These are phyloP conservation scores for Notiomystis cincta DNA, from an alignment of 2,113 vertebrate species.

Conservation along the genomic window DNA sequence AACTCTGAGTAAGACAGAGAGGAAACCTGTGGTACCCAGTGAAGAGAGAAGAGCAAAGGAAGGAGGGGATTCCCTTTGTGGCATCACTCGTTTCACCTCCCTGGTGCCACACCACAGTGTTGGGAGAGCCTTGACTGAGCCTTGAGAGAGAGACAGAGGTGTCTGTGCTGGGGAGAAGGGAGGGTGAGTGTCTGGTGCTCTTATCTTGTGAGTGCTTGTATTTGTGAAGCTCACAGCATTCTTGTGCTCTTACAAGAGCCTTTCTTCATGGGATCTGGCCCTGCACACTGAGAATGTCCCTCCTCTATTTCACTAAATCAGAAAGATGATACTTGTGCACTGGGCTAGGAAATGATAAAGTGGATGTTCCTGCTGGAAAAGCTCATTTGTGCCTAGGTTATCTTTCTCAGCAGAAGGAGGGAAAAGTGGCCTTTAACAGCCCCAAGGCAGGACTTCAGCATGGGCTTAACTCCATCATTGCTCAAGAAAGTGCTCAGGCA, in stretches of 20 bases:
- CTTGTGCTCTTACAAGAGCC: neutral
- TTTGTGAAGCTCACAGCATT: neutral
- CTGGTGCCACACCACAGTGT: fast-evolving
- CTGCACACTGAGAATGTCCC: neutral
- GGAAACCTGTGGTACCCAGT: neutral
- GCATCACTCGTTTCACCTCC: neutral
- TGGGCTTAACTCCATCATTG: neutral
- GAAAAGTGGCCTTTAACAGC: neutral
- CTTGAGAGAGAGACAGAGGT: neutral
- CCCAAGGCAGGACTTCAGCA: neutral
- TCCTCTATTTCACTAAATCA: neutral
- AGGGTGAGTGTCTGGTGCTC: neutral
- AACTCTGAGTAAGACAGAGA: neutral
- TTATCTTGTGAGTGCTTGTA: neutral
- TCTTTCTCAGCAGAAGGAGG: neutral
- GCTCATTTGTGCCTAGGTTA: neutral
- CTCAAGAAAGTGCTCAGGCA: neutral
- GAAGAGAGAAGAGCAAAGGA: neutral
- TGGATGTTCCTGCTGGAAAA: neutral
- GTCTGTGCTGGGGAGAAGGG: neutral
- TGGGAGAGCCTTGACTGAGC: neutral
- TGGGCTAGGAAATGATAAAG: neutral
- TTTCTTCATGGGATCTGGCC: neutral
- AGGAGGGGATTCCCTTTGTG: neutral
- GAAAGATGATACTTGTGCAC: neutral